A percentile compares a stretch with the other conserved stretches of the same genome.
Conservation (phyloP, 2,113 vertebrate genomes). For the Speoplatyrhinus poulsoni region DNA sequence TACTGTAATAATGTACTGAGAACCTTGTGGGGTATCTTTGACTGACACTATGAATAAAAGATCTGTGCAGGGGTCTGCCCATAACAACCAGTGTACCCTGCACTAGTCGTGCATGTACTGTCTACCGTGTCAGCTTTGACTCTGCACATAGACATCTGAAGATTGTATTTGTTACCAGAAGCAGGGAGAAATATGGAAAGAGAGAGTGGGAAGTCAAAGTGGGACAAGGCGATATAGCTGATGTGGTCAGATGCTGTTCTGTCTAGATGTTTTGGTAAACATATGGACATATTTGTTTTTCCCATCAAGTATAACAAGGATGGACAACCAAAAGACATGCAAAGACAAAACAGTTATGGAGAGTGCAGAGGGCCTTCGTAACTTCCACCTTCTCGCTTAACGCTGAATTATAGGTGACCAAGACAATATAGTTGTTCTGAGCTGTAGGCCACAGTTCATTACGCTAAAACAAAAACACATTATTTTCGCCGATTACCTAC, state of each 20-base stretch:
- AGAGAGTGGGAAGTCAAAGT: not conserved
- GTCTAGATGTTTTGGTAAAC: too few species aligned
- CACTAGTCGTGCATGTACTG: slow-evolving; percentile 56
- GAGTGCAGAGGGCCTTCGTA: not conserved
- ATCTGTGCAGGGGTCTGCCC: slow-evolving; percentile 35
- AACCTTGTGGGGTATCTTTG: not conserved
- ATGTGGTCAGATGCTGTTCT: too few species aligned
- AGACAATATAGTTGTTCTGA: slow-evolving; percentile 12
- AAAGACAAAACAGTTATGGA: too few species aligned
- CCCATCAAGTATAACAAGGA: too few species aligned
- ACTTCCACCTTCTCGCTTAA: not conserved
- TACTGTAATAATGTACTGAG: too few species aligned
- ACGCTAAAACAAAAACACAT: slow-evolving; percentile 60
- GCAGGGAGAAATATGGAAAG: slow-evolving; percentile 34
- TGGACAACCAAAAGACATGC: too few species aligned
- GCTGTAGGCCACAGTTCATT: slow-evolving; percentile 51
- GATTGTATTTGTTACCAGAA: not conserved
- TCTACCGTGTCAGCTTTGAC: slow-evolving; percentile 16
- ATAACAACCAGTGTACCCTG: slow-evolving; percentile 30
- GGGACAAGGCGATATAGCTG: not conserved
- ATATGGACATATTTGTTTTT: too few species aligned
- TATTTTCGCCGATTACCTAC: slow-evolving; percentile 45
- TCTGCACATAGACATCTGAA: slow-evolving; percentile 23
- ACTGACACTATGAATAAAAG: slow-evolving; percentile 57
- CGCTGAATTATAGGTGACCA: slow-evolving; percentile 27